A percentile compares a stretch with the other conserved stretches of the same genome.
Conservation (phyloP, 2,888 invertebrate genomes). For the Parapristionchus giblindavisi region DNA sequence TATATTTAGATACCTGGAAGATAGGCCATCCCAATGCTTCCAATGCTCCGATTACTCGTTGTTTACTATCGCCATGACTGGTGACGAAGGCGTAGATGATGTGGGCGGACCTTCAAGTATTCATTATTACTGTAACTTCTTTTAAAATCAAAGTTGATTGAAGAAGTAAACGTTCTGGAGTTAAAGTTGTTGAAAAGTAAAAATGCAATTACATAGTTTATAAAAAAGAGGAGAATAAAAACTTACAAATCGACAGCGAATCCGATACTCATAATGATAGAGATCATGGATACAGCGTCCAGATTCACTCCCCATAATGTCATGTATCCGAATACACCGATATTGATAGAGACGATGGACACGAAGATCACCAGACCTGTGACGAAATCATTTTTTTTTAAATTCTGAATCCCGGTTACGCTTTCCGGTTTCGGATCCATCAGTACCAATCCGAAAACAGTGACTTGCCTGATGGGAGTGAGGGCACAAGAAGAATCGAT, state of each 20-base stretch:
- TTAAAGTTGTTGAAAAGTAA: background rate
- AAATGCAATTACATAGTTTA: background rate
- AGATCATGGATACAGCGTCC: slow-evolving; percentile 86
- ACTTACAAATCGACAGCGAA: slow-evolving; percentile 82
- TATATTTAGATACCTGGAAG: slow-evolving; percentile 75
- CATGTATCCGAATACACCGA: slow-evolving; percentile 94
- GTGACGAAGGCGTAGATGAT: slow-evolving; percentile 95
- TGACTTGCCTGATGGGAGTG: slow-evolving; percentile 59
- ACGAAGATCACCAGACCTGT: slow-evolving; percentile 93
- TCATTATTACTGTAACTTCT: background rate
- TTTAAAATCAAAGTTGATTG: background rate
- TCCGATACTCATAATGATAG: slow-evolving; percentile 94
- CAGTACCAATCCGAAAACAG: too few relatives aligned
- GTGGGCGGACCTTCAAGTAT: slow-evolving; percentile 82
- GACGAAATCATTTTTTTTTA: slow-evolving; percentile 70
- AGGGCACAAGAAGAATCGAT: slow-evolving; percentile 89
- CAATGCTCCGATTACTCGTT: slow-evolving; percentile 84
- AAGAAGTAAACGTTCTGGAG: background rate
- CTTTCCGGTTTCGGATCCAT: too few relatives aligned
- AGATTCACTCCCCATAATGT: slow-evolving; percentile 89
- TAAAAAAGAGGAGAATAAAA: background rate
- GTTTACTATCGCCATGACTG: slow-evolving; percentile 81
- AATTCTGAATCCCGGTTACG: background rate
- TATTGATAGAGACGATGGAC: slow-evolving; percentile 90
- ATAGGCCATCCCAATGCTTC: slow-evolving; percentile 89